Evolutionary conservation across 37 sponge, comb jelly and placozoan genomes (phyloP), one percentile per base, ranked within the genome.

Genomic region (Cladorhizidae sp.): DNA sequence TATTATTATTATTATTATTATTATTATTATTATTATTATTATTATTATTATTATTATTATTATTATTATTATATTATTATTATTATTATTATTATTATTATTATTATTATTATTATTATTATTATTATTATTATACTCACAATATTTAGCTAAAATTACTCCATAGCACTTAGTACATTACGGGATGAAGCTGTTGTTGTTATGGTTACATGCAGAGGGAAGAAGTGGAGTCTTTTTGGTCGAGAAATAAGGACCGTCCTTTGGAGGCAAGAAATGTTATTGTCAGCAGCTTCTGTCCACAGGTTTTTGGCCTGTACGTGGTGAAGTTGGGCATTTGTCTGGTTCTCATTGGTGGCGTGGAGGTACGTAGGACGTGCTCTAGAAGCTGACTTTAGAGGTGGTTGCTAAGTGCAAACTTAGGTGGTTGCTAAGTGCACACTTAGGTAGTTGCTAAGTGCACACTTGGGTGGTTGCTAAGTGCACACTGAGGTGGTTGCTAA

Each of bases 251-350:
- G 58, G 69, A 78, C 50, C 57, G 45, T 1, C 92, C 92, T 2
- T 71, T 92, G 58, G 67, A 72, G 51, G 97, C 89, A 28, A 68
- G 97, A 1, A 96, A 96, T 67, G 55, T 68, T 21, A 93, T 96
- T 1, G 64, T 96, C 0, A 86, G 91, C 36, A 91, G 89, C 26
- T 85, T 96, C 68, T 96, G 97, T 77, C 97, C 97, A 20, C 94
- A 96, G 54, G 89, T 96, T 29, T 96, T 89, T 82, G 94, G 94
- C 1, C 81, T 96, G 32, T 96, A 96, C 61, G 51, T 88, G 1
- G 91, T 93, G 29, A 96, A 96, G 65, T 83, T 96, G 31, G 74
- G 92, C 40, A 81, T 90, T 7, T 74, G 81, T 18, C 75, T 96
- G 36, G 89, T 78, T 73, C 83, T 96, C 54, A 90, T 93, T 73